Evolutionary conservation across 2,888 invertebrate genomes (phyloP), one percentile per base, ranked within the genome.

Genomic region (Hemicrepidius hirtus): DNA sequence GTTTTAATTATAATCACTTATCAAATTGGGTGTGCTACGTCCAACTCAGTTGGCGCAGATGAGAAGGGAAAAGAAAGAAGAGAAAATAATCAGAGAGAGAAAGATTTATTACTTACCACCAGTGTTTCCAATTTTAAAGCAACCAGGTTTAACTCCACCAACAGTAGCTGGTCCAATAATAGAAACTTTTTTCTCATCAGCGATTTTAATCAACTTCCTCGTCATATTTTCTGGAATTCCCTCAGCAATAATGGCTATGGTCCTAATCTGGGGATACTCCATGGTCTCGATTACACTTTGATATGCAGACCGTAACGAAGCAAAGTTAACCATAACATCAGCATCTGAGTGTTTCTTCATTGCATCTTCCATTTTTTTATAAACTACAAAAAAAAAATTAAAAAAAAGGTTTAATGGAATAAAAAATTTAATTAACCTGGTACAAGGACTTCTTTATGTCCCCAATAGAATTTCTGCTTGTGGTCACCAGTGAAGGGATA

Each of bases 141-240:
- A 97, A 0, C 99, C 99, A 0, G 99, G 99, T 82, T 99, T 98
- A 69, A 99, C 95, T 3, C 99, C 99, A 57, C 99, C 99, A 44
- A 99, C 97, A 0, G 97, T 97, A 0, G 98, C 98, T 0, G 98
- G 12, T 95, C 98, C 87, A 65, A 87, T 87, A 21, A 87, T 85
- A 0, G 84, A 79, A 13, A 87, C 85, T 4, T 82, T 93, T 83
- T 95, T 95, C 68, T 94, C 91, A 78, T 95, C 91, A 0, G 98
- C 97, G 60, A 92, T 87, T 77, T 95, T 90, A 83, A 97, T 95
- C 81, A 99, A 89, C 84, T 97, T 96, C 76, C 99, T 89, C 0
- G 99, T 99, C 92, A 97, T 94, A 85, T 99, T 99, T 87, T 99
- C 99, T 0, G 99, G 99, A 74, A 99, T 99, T 40, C 99, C 99